A percentile compares a stretch with the other conserved stretches of the same genome.
Evolutionary conservation across 1,140 invertebrate genomes (phyloP).

Genomic region (Micrasema minimum): DNA sequence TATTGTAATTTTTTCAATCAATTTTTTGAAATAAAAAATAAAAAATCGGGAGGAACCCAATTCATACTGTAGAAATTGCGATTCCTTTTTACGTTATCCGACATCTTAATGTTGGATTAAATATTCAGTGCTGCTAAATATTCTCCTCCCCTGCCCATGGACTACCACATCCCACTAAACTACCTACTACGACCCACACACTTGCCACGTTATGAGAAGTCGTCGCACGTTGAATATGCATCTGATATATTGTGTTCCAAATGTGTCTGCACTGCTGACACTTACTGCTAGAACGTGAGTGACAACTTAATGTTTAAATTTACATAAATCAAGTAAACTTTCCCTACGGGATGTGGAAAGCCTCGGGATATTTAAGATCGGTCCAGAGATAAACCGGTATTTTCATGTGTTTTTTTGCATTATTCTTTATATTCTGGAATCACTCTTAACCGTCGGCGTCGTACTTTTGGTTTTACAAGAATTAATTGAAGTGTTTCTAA

Average conservation of each 20-base stretch:
- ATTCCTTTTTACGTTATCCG: constrained; percentile 9
- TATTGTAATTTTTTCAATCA: too few species aligned
- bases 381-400: background rate
- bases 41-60: too few species aligned
- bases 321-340: background rate
- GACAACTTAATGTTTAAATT: constrained; percentile 30
- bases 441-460: too few species aligned
- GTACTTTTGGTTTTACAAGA: too few species aligned
- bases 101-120: constrained; percentile 9
- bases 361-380: too few species aligned
- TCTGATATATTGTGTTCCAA: background rate
- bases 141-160: background rate
- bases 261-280: background rate
- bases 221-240: constrained; percentile 7
- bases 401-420: background rate
- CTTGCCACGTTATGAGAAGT: too few species aligned
- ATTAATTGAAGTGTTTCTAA: too few species aligned
- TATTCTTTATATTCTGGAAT: too few species aligned
- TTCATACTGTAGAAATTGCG: background rate
- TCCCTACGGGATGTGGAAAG: too few species aligned
- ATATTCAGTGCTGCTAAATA: background rate
- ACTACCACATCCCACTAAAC: background rate
- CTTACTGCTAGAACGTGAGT: constrained; percentile 7
- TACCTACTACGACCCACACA: too few species aligned
- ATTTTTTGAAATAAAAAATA: too few species aligned